Evolutionary conservation across 2,797 vertebrate genomes (phyloP).

Genomic region (Odontamblyopus rebecca): DNA sequence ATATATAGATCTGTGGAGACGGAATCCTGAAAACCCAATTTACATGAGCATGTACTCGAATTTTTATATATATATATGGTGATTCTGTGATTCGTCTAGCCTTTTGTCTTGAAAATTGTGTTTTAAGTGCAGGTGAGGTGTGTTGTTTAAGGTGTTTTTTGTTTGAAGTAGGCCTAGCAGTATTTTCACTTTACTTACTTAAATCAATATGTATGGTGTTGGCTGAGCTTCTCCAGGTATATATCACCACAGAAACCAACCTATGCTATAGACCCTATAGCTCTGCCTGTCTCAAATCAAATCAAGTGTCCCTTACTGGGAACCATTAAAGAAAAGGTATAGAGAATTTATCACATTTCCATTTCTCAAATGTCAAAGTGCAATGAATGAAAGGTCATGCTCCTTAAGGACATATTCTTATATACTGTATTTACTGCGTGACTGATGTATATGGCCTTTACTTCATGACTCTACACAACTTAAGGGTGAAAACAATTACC

Average conservation of each 20-base stretch:
- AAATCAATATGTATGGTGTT: no score
- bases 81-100: no score
- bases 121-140: no score
- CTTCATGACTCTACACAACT: conserved; percentile 34
- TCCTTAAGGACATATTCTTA: conserved; percentile 54
- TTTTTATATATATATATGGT: no score
- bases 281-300: conserved; percentile 1
- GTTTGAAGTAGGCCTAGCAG: no score
- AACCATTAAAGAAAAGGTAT: conserved; percentile 48
- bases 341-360: conserved; percentile 47
- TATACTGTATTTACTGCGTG: conserved; percentile 50
- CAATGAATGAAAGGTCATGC: conserved; percentile 63
- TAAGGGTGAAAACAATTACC: conserved; percentile 27
- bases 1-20: no score
- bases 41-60: no score
- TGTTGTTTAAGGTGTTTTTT: no score
- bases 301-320: conserved; percentile 26
- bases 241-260: background rate
- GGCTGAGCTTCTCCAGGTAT: no score
- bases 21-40: no score
- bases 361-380: conserved; percentile 71
- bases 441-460: conserved; percentile 66
- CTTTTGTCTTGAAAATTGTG: no score
- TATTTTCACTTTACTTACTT: no score
- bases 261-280: background rate